Conservation (phyloP, 2,797 vertebrate genomes). For the Loriculus beryllinus region DNA sequence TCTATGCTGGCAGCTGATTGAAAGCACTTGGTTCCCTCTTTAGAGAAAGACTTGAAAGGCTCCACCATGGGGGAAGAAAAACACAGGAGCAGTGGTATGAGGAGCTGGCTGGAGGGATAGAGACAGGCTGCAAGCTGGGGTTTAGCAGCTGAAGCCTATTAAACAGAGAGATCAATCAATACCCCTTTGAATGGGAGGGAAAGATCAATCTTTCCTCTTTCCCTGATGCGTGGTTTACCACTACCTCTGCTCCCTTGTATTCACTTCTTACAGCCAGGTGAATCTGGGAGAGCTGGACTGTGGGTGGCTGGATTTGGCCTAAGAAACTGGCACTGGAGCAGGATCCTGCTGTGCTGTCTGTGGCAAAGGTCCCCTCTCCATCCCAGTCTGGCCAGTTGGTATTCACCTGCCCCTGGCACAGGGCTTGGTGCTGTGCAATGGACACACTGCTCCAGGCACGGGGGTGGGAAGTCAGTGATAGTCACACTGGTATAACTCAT, state of each 20-base stretch:
- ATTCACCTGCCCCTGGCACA: rapidly evolving
- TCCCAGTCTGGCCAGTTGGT: not conserved
- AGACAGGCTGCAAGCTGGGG: not conserved
- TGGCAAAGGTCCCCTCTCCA: not conserved
- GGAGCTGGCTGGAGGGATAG: constrained; percentile 16
- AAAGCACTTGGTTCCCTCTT: constrained; percentile 18
- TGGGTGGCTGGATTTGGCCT: not conserved
- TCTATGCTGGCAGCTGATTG: not conserved
- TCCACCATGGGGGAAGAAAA: not conserved
- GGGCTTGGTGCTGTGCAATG: not conserved
- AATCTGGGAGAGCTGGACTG: not conserved
- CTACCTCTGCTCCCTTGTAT: not conserved
- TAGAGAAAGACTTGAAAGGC: constrained; percentile 28
- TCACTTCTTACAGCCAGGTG: not conserved
- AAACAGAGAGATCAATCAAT: constrained; percentile 31
- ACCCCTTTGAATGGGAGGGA: not conserved
- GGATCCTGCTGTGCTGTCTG: not conserved
- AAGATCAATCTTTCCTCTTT: not conserved
- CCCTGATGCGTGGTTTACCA: not conserved
- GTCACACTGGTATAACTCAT: not conserved
- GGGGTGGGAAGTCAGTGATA: not conserved
- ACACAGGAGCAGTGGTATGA: constrained; percentile 1
- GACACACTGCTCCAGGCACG: rapidly evolving
- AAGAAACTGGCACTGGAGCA: not conserved
- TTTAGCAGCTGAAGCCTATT: constrained; percentile 27